phyloP scores from a whole-genome alignment of 2,113 vertebrate genomes.

The Lampris incognitus region DNA sequence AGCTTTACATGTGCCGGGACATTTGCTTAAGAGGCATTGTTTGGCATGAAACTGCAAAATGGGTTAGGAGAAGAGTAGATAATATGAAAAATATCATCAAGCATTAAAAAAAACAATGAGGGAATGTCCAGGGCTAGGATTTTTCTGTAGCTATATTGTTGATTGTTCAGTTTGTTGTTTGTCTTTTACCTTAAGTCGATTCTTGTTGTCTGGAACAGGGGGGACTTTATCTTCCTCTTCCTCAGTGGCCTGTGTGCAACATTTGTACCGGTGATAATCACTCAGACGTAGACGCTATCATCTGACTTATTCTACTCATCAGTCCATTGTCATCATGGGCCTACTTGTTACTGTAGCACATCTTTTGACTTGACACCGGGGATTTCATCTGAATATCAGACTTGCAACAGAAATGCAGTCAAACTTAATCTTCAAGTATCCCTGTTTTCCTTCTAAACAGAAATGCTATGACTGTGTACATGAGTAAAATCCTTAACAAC shows the following conservation, averaged over 20 bases:
- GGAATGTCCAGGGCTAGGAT: no score
- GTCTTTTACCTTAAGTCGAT: slow-evolving; percentile 86
- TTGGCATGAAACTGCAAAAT: neutral
- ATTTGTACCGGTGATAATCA: slow-evolving; percentile 49
- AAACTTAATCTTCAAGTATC: no score
- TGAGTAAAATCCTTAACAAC: slow-evolving; percentile 6
- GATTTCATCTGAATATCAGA: neutral
- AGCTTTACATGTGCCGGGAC: neutral
- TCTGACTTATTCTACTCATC: slow-evolving; percentile 5
- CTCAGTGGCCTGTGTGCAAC: slow-evolving; percentile 77
- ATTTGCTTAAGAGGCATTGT: neutral
- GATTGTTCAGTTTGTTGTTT: neutral
- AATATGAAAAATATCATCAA: neutral
- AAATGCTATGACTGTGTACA: neutral
- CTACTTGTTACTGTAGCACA: neutral
- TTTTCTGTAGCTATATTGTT: slow-evolving; percentile 6
- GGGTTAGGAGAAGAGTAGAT: neutral
- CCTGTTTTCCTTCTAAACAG: neutral
- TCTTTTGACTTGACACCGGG: neutral
- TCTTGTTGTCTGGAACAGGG: slow-evolving; percentile 77
- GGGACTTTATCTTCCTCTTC: slow-evolving; percentile 67
- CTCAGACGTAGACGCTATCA: slow-evolving; percentile 16
- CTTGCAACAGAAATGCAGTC: neutral
- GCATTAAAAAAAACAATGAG: neutral
- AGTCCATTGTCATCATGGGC: neutral